Percentiles rank a stretch among this genome's conserved stretches.
Evolutionary conservation across 2,888 invertebrate genomes (phyloP).

Genomic region (Macaria notata): DNA sequence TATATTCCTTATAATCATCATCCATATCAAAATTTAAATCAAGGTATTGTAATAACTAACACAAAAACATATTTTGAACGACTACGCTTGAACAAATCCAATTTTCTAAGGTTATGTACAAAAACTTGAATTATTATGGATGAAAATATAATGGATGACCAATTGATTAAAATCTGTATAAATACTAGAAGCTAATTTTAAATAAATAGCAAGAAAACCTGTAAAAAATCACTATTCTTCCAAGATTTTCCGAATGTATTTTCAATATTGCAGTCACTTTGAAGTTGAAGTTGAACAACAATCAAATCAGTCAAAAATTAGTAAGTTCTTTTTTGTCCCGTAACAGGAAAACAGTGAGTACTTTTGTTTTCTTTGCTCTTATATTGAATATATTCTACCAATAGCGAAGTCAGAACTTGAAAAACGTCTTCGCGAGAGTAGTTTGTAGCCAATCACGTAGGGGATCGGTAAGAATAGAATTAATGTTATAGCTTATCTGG

Average conservation of each 20-base stretch:
- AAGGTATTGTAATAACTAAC: conserved; percentile 46
- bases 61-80: conserved; percentile 44
- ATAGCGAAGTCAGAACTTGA: not conserved
- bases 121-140: conserved; percentile 17
- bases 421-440: not conserved
- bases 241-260: conserved; percentile 18
- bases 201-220: conserved; percentile 11
- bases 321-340: conserved; percentile 1
- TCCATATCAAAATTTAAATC: conserved; percentile 73
- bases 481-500: not conserved
- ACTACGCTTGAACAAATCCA: conserved; percentile 30
- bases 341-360: not conserved
- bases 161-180: conserved; percentile 12
- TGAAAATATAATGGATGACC: conserved; percentile 23
- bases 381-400: not conserved
- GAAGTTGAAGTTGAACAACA: conserved; percentile 4
- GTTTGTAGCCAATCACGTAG: too few relatives aligned
- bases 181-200: conserved; percentile 8
- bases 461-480: too few relatives aligned
- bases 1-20: conserved; percentile 81
- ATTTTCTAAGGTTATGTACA: conserved; percentile 32
- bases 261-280: conserved; percentile 22
- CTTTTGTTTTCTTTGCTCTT: not conserved
- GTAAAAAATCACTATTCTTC: conserved; percentile 10
- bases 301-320: conserved; percentile 5